Conservation (phyloP, 2,113 vertebrate species). For the Platichthys flesus region DNA sequence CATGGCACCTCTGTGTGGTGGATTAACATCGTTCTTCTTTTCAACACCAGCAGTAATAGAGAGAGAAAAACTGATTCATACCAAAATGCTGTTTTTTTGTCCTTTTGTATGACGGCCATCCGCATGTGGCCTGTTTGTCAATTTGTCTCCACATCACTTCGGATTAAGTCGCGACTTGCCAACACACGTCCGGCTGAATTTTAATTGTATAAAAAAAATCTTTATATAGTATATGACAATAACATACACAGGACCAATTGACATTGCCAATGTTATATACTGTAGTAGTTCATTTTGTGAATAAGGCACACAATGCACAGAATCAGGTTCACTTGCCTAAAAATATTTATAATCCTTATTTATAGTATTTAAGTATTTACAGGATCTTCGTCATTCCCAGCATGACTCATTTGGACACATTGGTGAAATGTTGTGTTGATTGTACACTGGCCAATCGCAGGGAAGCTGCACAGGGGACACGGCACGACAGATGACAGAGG, state of each 20-base stretch:
- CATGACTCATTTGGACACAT: constrained; percentile 90
- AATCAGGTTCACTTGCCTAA: constrained; percentile 95
- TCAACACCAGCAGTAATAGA: constrained; percentile 54
- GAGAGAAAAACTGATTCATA: constrained; percentile 34
- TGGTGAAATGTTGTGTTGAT: constrained; percentile 82
- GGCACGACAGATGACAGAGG: constrained; percentile 64
- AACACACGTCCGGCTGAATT: constrained; percentile 44
- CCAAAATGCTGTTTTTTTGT: constrained; percentile 34
- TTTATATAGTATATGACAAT: constrained; percentile 61
- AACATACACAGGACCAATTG: constrained; percentile 86
- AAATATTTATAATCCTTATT: constrained; percentile 91
- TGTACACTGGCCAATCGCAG: constrained; percentile 83
- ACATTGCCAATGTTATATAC: constrained; percentile 82
- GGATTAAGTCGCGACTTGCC: constrained; percentile 49
- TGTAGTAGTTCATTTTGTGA: constrained; percentile 85
- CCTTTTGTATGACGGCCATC: constrained; percentile 33
- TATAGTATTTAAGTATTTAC: constrained; percentile 89
- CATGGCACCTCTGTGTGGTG: constrained; percentile 72
- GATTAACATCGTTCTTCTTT: constrained; percentile 61
- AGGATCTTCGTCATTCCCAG: constrained; percentile 92
- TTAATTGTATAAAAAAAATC: constrained; percentile 53
- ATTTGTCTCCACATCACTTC: constrained; percentile 69
- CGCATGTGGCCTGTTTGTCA: constrained; percentile 82
- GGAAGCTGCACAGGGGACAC: constrained; percentile 62
- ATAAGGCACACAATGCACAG: constrained; percentile 99